Conservation (phyloP, 1,140 invertebrate species). For the Sycobia sp. region DNA sequence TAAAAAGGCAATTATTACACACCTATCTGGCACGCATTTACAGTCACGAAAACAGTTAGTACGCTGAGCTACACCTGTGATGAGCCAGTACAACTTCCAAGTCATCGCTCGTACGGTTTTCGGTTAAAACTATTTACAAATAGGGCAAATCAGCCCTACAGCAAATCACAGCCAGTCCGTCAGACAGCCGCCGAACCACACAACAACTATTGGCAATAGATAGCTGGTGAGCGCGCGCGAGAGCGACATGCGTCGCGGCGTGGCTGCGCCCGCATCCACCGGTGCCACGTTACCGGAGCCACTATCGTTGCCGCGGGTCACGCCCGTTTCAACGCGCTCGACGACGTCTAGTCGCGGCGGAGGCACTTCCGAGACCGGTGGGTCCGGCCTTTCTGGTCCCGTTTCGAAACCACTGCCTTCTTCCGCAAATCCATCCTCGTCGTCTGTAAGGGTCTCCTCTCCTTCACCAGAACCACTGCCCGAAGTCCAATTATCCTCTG, state of each 20-base stretch:
- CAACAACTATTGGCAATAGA: constrained; percentile 78
- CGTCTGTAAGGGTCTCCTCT: constrained; percentile 59
- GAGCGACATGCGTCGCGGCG: constrained; percentile 64
- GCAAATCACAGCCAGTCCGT: constrained; percentile 78
- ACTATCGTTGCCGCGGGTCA: constrained; percentile 32
- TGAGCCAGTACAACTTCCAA: neutral
- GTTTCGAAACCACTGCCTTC: constrained; percentile 55
- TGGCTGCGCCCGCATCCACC: constrained; percentile 10
- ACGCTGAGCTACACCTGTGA: neutral
- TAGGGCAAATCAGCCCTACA: neutral
- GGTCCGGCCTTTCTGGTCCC: constrained; percentile 17
- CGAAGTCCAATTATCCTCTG: constrained; percentile 54
- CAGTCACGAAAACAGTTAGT: constrained; percentile 7
- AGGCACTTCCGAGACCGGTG: constrained; percentile 24
- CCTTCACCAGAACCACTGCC: constrained; percentile 67
- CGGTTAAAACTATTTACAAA: neutral
- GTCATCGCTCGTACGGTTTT: neutral
- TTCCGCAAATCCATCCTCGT: constrained; percentile 55
- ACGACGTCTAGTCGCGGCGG: constrained; percentile 44
- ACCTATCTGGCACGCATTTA: constrained; percentile 36
- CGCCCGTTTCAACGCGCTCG: constrained; percentile 35
- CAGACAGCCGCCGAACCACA: constrained; percentile 82
- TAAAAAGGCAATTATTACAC: neutral
- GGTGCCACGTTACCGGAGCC: constrained; percentile 40
- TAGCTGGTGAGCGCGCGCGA: constrained; percentile 73